Conservation (phyloP, 2,888 invertebrate species). For the Agelastica alni region DNA sequence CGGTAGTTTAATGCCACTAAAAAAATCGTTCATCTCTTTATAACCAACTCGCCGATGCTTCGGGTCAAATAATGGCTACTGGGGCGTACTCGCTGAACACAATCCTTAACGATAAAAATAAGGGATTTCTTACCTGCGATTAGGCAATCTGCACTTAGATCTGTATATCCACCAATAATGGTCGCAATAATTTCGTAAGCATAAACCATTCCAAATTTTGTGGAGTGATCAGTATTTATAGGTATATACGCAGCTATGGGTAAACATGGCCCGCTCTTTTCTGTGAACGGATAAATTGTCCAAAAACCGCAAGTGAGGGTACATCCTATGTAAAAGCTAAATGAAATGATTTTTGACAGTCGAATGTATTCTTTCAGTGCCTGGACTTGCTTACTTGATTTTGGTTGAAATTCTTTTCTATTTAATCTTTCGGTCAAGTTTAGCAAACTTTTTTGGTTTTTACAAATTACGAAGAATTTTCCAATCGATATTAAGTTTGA, state of each 20-base stretch:
- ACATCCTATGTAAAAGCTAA: constrained; percentile 33
- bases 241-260: constrained; percentile 57
- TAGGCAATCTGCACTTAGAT: no score
- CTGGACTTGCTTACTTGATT: constrained; percentile 36
- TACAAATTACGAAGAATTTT: constrained; percentile 21
- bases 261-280: constrained; percentile 34
- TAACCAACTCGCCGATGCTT: no score
- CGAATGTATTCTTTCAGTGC: constrained; percentile 37
- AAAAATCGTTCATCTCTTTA: no score
- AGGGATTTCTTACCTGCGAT: no score
- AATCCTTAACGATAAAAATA: no score
- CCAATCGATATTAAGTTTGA: constrained; percentile 8
- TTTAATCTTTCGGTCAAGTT: constrained; percentile 34
- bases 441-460: constrained; percentile 20
- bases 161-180: no score
- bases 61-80: no score
- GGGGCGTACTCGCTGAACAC: no score
- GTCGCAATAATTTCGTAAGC: no score
- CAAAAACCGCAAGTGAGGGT: constrained; percentile 44
- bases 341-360: constrained; percentile 32
- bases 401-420: constrained; percentile 40
- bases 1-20: no score
- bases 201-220: no score
- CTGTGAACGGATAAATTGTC: constrained; percentile 49
- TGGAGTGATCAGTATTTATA: constrained; percentile 51